Evolutionary conservation across 2,113 vertebrate species (phyloP).

Genomic region (Heterotis niloticus): DNA sequence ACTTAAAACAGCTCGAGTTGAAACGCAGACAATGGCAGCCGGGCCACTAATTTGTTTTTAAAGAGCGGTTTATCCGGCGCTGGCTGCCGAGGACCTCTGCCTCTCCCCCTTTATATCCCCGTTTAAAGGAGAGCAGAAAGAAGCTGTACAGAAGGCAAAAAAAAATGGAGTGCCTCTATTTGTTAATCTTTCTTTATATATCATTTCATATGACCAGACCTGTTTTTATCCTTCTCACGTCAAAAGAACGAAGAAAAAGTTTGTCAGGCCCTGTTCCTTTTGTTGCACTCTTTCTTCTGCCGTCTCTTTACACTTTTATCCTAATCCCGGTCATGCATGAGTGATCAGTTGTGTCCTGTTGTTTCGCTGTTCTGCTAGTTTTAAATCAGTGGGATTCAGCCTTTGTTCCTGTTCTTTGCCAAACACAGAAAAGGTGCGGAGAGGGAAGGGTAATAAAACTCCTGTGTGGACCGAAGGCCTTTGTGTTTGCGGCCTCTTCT

Average conservation of each 20-base stretch:
- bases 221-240: constrained; percentile 77
- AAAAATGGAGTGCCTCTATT: constrained; percentile 70
- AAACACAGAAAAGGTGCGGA: constrained; percentile 95
- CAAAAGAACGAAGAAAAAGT: constrained; percentile 85
- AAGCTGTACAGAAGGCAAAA: constrained; percentile 60
- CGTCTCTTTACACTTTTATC: constrained; percentile 93
- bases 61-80: constrained; percentile 49
- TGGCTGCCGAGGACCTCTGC: constrained; percentile 46
- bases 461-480: constrained; percentile 76
- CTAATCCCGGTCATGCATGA: constrained; percentile 98
- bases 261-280: constrained; percentile 95
- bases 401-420: constrained; percentile 93
- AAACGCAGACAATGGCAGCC: constrained; percentile 47
- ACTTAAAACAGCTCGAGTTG: constrained; percentile 24
- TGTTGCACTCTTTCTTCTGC: constrained; percentile 90
- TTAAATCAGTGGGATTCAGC: constrained; percentile 88
- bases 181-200: constrained; percentile 79
- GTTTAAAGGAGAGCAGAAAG: constrained; percentile 53
- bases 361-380: constrained; percentile 97
- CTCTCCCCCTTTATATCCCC: constrained; percentile 60
- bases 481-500: constrained; percentile 68
- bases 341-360: constrained; percentile 96
- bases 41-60: constrained; percentile 55
- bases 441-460: constrained; percentile 83
- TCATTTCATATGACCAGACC: constrained; percentile 69